Evolutionary conservation across 2,888 invertebrate genomes (phyloP).

Genomic region (Neoaliturus tenellus): DNA sequence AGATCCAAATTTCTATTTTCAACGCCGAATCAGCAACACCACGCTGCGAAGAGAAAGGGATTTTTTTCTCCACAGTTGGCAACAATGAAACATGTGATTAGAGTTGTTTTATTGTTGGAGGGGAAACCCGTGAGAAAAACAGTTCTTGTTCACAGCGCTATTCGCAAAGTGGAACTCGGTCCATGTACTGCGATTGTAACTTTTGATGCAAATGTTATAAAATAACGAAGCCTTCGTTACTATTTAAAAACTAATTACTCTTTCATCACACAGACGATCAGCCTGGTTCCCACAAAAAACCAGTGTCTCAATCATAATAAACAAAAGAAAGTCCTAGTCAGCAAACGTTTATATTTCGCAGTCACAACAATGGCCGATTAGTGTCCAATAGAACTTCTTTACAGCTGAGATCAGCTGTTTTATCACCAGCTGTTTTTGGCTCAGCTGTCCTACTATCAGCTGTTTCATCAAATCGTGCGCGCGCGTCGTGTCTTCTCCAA

Average conservation of each 20-base stretch:
- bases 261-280: no score
- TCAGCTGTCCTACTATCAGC: not conserved
- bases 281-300: not conserved
- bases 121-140: not conserved
- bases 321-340: not conserved
- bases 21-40: not conserved
- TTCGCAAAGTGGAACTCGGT: no score
- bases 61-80: not conserved
- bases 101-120: not conserved
- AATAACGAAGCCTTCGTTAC: no score
- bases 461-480: conserved; percentile 17
- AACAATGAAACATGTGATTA: conserved; percentile 22
- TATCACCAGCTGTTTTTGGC: not conserved
- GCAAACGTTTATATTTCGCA: not conserved
- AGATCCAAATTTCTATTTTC: not conserved
- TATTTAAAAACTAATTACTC: no score
- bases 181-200: no score
- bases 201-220: no score
- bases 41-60: not conserved
- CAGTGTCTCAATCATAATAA: not conserved
- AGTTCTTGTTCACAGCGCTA: not conserved
- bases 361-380: not conserved
- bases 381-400: not conserved
- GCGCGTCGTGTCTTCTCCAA: conserved; percentile 18
- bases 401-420: conserved; percentile 5